These are phyloP conservation scores for Microcebus tavaratra DNA, from an alignment of 2,113 vertebrate genomes.

Conservation along the genomic window DNA sequence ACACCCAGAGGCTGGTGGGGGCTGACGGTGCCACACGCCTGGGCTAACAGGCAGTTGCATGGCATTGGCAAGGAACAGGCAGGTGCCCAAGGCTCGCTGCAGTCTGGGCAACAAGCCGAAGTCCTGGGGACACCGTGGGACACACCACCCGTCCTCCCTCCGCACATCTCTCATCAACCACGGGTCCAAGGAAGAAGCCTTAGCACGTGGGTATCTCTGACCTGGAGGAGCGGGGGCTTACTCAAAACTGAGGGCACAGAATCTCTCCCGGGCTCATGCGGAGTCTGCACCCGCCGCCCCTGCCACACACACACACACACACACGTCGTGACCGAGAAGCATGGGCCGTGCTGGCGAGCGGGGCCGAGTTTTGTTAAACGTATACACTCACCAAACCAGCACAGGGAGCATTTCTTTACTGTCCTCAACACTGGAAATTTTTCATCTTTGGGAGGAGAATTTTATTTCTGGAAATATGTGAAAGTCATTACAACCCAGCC, in stretches of 20 bases:
- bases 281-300: not conserved
- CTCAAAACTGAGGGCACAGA: not conserved
- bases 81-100: too few species aligned
- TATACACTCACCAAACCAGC: not conserved
- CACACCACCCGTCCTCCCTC: not conserved
- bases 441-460: not conserved
- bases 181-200: conserved; percentile 70
- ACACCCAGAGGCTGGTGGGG: conserved; percentile 78
- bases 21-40: conserved; percentile 69
- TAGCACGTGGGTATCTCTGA: conserved; percentile 64
- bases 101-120: not conserved
- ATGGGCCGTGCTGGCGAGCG: too few species aligned
- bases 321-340: accelerated
- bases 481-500: not conserved
- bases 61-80: not conserved
- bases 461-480: not conserved
- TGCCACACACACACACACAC: not conserved
- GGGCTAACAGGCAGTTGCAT: conserved; percentile 75
- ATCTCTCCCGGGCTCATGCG: not conserved
- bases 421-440: not conserved
- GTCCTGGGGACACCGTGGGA: not conserved
- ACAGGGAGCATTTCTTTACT: not conserved
- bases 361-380: not conserved
- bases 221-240: conserved; percentile 54
- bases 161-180: not conserved